Conservation (phyloP, 2,888 invertebrate genomes). For the Darwinula stevensoni region DNA sequence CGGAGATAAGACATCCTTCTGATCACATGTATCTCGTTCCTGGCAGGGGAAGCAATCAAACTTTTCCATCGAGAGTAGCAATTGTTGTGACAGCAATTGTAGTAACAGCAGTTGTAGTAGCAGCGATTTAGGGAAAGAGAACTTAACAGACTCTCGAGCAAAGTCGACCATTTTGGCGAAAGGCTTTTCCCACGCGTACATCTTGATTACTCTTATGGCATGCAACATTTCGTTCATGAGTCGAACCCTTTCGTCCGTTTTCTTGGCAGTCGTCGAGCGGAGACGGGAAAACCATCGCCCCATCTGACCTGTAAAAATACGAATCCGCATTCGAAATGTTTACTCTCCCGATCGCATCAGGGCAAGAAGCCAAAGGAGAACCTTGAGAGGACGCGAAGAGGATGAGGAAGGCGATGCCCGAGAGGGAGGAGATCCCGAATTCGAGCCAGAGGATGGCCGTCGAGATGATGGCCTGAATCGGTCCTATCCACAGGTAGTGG, state of each 20-base stretch:
- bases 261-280: constrained; percentile 44
- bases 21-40: constrained; percentile 35
- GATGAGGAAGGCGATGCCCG: constrained; percentile 46
- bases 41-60: constrained; percentile 15
- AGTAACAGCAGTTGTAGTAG: too few relatives aligned
- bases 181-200: constrained; percentile 83
- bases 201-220: constrained; percentile 82
- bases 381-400: constrained; percentile 58
- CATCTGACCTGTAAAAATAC: constrained; percentile 13
- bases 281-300: constrained; percentile 20
- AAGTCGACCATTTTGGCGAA: constrained; percentile 50
- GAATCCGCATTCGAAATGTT: not conserved
- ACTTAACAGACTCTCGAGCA: constrained; percentile 31
- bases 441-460: constrained; percentile 46
- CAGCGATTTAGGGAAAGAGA: constrained; percentile 1
- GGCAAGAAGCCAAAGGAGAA: constrained; percentile 12
- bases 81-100: too few relatives aligned
- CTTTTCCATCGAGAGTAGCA: constrained; percentile 3
- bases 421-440: constrained; percentile 34
- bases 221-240: constrained; percentile 82
- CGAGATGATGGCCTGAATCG: constrained; percentile 45
- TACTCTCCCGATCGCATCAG: not conserved
- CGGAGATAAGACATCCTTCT: constrained; percentile 28
- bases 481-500: constrained; percentile 75
- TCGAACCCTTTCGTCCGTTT: constrained; percentile 65